Evolutionary conservation across 2,888 invertebrate species (phyloP), one percentile per base, ranked within the genome.

Genomic region (Clusia tigrina): DNA sequence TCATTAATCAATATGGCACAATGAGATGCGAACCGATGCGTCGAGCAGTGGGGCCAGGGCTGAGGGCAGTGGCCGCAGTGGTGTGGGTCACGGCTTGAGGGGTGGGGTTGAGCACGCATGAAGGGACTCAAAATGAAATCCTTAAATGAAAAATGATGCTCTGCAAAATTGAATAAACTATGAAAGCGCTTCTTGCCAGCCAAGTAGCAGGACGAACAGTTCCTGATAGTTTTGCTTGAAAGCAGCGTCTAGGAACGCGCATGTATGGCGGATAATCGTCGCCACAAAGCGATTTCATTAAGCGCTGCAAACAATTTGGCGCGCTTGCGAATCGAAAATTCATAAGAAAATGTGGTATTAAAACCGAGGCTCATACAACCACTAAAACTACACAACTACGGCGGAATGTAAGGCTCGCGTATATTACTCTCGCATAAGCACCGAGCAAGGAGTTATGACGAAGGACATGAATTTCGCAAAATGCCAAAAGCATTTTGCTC

Each of bases 381-480:
- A n/a, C n/a, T n/a, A n/a, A n/a, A n/a, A n/a, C n/a, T n/a, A n/a
- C n/a, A n/a, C n/a, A n/a, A n/a, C n/a, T n/a, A n/a, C n/a, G n/a
- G n/a, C n/a, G n/a, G n/a, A n/a, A n/a, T n/a, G n/a, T n/a, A n/a
- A n/a, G n/a, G n/a, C n/a, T n/a, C n/a, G n/a, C n/a, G n/a, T n/a
- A n/a, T n/a, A n/a, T n/a, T n/a, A n/a, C n/a, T n/a, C n/a, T n/a
- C n/a, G n/a, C n/a, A n/a, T n/a, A n/a, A n/a, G n/a, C n/a, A 42
- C 42, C 6, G n/a, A 42, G 42, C 10, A 42, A 17, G 2, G 42
- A 42, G 42, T n/a, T 5, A 42, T 5, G 9, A n/a, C n/a, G 42
- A 42, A 42, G n/a, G n/a, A 42, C 42, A 42, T 42, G 42, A 42
- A 32, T 42, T 42, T 42, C n/a, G 15, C 42, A 42, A 42, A 42